Evolutionary conservation across 2,888 invertebrate species (phyloP), one percentile per base, ranked within the genome.

Genomic region (Brenthis hecate): DNA sequence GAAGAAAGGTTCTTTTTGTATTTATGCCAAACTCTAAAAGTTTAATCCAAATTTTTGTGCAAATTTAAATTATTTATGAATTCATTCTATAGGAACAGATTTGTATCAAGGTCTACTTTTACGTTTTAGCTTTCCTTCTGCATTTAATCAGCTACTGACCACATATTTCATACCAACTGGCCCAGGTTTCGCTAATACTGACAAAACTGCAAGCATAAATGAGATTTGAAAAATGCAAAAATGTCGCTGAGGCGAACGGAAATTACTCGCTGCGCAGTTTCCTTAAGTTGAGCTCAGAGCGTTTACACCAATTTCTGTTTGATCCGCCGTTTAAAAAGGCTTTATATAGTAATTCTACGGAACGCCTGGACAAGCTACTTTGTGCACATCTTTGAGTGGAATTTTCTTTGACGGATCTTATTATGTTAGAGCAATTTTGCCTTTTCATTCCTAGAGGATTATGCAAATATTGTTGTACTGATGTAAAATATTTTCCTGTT

Each of bases 161-260:
- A 36, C 36, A 36, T 43, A 8, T 43, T 43, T 43, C 11, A 43
- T 11, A 8, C 11, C 36, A 50, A 6, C 6, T 11, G 6, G 51
- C 8, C 53, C 19, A 62, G 13, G 11, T 47, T 58, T 53, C 28
- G 43, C 36, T 62, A 50, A 48, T 5, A 61, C 23, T 36, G 43
- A 54, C 36, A 60, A 56, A 61, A 62, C 43, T 56, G 56, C 58
- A 60, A n/a, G 60, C 43, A 16, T 63, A 58, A 66, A 70, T 58
- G 57, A 66, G 50, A 70, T 70, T 70, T 62, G 53, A 66, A 60
- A 43, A 71, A 69, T 71, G 69, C 66, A 64, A 65, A 71, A 69
- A 69, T 69, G 69, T 62, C 62, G 54, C 14, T 36, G 64, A 55
- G 54, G 56, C 47, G 55, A 64, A 56, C 69, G 69, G 71, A 71